These are phyloP conservation scores for Argyra leucocephala DNA, from an alignment of 2,888 invertebrate species.

Conservation along the genomic window DNA sequence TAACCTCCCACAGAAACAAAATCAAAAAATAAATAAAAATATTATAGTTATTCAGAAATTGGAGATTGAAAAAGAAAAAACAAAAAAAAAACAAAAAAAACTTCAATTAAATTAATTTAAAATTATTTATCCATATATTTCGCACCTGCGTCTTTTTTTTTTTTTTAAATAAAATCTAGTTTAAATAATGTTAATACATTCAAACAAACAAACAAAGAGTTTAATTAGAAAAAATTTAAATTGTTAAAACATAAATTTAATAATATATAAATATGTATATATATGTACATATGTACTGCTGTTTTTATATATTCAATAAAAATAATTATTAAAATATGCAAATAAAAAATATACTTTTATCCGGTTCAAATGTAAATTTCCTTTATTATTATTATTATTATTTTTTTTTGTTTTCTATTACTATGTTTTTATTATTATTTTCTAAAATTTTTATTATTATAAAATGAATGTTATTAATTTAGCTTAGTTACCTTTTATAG, in stretches of 20 bases:
- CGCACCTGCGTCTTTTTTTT: not conserved
- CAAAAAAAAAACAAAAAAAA: not conserved
- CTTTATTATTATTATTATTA: not conserved
- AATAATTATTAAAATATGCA: slow-evolving; percentile 6
- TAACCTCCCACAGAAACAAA: not conserved
- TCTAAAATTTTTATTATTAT: not conserved
- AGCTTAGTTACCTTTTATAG: slow-evolving; percentile 1
- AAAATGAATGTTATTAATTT: not conserved
- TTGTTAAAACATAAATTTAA: not conserved
- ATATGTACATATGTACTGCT: not conserved
- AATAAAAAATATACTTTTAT: not conserved
- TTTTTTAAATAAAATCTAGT: not conserved
- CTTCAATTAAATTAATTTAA: not conserved
- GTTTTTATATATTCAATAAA: not conserved
- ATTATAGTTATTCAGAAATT: not conserved
- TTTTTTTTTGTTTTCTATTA: not conserved
- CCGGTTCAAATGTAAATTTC: slow-evolving; percentile 1
- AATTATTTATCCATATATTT: not conserved
- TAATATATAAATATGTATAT: not conserved
- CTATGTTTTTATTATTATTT: not conserved
- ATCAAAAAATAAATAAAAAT: too few relatives aligned
- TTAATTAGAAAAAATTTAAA: not conserved
- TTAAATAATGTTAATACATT: too few relatives aligned
- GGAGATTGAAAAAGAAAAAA: not conserved
- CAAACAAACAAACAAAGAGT: not conserved